phyloP scores from a whole-genome alignment of 2,888 invertebrate species.

The Agonopterix alstromeriana region DNA sequence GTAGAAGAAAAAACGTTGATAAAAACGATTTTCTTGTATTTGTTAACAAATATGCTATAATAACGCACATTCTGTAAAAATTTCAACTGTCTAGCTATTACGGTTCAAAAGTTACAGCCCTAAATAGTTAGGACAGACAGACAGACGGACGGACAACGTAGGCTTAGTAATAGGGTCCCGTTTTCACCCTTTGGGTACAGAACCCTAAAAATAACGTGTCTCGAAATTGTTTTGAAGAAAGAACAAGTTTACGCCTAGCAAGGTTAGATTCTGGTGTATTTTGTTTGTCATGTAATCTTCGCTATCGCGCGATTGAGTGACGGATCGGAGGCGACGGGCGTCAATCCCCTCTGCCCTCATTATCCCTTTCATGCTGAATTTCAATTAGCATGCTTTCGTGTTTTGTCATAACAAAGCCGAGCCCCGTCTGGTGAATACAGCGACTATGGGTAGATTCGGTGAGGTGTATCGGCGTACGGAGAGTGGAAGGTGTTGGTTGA shows the following conservation, averaged over 20 bases:
- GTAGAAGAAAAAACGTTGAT: no score
- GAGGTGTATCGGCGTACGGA: slow-evolving; percentile 1
- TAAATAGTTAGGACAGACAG: no score
- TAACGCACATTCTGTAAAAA: no score
- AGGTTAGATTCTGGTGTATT: slow-evolving; percentile 12
- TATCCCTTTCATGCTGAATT: slow-evolving; percentile 76
- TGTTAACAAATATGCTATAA: no score
- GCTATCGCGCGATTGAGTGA: slow-evolving; percentile 33
- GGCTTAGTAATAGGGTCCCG: no score
- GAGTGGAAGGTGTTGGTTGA: neutral
- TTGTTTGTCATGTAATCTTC: slow-evolving; percentile 41
- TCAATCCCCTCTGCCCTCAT: slow-evolving; percentile 48
- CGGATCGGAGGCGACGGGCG: slow-evolving; percentile 34
- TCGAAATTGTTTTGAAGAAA: neutral
- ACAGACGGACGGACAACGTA: no score
- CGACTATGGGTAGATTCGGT: slow-evolving; percentile 7
- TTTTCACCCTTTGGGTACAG: no score
- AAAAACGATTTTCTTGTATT: no score
- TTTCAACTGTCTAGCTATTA: no score
- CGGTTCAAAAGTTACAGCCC: no score
- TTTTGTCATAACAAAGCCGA: slow-evolving; percentile 63
- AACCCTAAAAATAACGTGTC: no score
- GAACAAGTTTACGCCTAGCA: neutral
- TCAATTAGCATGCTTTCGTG: slow-evolving; percentile 71
- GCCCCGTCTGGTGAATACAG: slow-evolving; percentile 39